phyloP scores from a whole-genome alignment of 2,797 vertebrate genomes.

The Myotis planiceps region DNA sequence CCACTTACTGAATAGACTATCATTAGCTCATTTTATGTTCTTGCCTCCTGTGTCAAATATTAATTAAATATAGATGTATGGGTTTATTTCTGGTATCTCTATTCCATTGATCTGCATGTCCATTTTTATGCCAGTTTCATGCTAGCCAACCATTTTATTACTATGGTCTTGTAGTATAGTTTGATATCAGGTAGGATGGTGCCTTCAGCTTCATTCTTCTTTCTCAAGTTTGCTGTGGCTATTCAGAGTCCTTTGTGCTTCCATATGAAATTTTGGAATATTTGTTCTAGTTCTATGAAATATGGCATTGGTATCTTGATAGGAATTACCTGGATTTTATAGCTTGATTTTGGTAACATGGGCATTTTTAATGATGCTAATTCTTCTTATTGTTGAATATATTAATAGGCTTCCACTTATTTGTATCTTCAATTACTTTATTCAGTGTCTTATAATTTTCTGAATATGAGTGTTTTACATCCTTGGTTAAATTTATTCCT shows the following conservation, averaged over 20 bases:
- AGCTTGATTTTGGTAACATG: background rate
- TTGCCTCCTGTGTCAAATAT: background rate
- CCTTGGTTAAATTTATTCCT: background rate
- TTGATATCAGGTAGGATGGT: background rate
- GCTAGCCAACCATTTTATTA: background rate
- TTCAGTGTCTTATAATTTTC: background rate
- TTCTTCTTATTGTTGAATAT: background rate
- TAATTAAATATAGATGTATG: background rate
- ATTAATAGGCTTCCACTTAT: background rate
- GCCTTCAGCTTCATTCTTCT: background rate
- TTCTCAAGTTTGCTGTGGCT: background rate
- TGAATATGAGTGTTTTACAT: background rate
- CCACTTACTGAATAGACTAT: background rate
- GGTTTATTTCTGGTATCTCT: background rate
- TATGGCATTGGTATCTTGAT: background rate
- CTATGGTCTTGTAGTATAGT: background rate
- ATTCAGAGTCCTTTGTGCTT: background rate
- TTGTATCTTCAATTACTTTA: background rate
- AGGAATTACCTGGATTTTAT: background rate
- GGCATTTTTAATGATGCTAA: background rate
- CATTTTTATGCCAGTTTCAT: background rate
- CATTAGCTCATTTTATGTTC: background rate
- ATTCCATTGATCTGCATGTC: background rate
- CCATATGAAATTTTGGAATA: background rate
- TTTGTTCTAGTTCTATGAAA: background rate